Evolutionary conservation across 2,888 invertebrate genomes (phyloP).

Genomic region (Nemurella pictetii): DNA sequence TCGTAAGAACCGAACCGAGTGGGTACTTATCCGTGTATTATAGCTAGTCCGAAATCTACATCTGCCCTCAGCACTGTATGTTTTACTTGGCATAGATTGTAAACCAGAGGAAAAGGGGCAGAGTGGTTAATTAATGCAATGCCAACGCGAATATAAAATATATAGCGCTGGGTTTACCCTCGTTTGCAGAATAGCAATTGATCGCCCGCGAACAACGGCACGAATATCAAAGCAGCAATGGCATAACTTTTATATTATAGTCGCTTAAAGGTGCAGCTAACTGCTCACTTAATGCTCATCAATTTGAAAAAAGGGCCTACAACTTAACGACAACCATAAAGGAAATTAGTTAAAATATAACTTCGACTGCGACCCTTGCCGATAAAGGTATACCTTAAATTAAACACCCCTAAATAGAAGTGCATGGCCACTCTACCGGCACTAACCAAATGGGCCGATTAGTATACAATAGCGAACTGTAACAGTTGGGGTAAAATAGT

Average conservation of each 20-base stretch:
- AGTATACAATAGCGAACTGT: not conserved
- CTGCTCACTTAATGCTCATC: constrained; percentile 25
- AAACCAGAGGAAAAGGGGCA: not conserved
- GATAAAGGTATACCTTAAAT: not conserved
- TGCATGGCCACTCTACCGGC: not conserved
- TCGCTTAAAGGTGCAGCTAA: constrained; percentile 2
- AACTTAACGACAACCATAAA: constrained; percentile 20
- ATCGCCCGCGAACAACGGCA: not conserved
- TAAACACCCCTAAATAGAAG: not conserved
- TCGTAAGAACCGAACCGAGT: not conserved
- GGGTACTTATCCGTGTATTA: not conserved
- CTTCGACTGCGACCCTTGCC: constrained; percentile 6
- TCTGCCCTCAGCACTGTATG: not conserved
- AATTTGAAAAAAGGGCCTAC: constrained; percentile 22
- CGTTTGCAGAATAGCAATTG: not conserved
- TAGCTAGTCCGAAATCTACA: not conserved
- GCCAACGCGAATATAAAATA: not conserved
- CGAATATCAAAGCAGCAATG: not conserved
- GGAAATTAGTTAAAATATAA: constrained; percentile 17
- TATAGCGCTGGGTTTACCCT: not conserved
- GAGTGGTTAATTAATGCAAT: not conserved
- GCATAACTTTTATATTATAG: constrained; percentile 1
- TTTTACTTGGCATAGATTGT: not conserved
- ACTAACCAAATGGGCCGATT: not conserved
- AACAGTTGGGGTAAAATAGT: not conserved